A percentile compares a stretch with the other conserved stretches of the same genome.
Evolutionary conservation across 2,797 vertebrate genomes (phyloP).

Genomic region (Darevskia mixta): DNA sequence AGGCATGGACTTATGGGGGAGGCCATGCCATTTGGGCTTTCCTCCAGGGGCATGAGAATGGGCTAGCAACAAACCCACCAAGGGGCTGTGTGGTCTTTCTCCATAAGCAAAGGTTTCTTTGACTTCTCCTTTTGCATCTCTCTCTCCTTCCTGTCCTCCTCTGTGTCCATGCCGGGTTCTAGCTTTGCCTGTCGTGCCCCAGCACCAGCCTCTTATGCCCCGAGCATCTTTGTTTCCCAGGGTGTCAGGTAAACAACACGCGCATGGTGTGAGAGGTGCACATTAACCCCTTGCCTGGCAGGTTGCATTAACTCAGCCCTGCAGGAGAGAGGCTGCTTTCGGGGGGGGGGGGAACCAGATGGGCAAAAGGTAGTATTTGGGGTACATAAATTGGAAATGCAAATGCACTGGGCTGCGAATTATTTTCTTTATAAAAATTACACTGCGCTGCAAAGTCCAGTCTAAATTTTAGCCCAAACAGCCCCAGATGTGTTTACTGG

Average conservation of each 20-base stretch:
- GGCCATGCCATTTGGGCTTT: neutral
- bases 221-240: constrained; percentile 84
- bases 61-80: neutral
- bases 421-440: no score
- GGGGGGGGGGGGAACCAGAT: neutral
- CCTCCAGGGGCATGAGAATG: neutral
- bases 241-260: constrained; percentile 82
- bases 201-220: constrained; percentile 79
- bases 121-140: neutral
- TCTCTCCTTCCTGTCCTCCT: neutral
- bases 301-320: neutral
- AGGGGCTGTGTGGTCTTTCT: neutral
- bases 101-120: neutral
- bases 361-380: no score
- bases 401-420: neutral
- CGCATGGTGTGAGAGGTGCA: constrained; percentile 26
- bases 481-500: no score
- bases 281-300: neutral
- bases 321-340: neutral
- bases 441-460: no score
- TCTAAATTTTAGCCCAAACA: no score
- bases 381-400: no score
- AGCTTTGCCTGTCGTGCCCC: constrained; percentile 74
- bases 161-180: constrained; percentile 64
- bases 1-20: neutral